Percentiles rank a stretch among this genome's conserved stretches.
Evolutionary conservation across 2,888 invertebrate species (phyloP).

Genomic region (Nephrotoma appendiculata): DNA sequence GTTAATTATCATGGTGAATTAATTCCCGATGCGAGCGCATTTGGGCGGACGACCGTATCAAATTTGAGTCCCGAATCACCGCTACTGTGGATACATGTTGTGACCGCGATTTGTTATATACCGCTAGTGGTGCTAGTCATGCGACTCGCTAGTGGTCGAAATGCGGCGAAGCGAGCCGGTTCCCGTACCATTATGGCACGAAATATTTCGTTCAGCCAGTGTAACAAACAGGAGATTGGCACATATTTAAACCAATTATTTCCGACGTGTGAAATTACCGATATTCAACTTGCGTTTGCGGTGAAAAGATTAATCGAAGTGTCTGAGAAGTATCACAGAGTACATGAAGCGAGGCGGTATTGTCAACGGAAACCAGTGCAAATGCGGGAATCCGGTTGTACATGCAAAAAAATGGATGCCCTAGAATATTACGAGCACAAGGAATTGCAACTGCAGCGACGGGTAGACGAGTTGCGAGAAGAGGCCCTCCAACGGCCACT

Average conservation of each 20-base stretch:
- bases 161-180: constrained; percentile 53
- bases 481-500: constrained; percentile 67
- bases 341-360: constrained; percentile 62
- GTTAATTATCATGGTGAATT: constrained; percentile 74
- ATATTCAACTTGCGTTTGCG: constrained; percentile 79
- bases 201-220: constrained; percentile 67
- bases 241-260: constrained; percentile 70
- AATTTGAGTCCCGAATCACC: constrained; percentile 66
- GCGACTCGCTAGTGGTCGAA: constrained; percentile 66
- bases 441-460: constrained; percentile 57
- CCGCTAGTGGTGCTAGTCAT: constrained; percentile 74
- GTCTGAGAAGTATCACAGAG: constrained; percentile 58
- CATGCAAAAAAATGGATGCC: constrained; percentile 67
- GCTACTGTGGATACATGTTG: constrained; percentile 80
- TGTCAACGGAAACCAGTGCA: constrained; percentile 62
- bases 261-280: constrained; percentile 70
- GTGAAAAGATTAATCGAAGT: constrained; percentile 63
- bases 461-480: constrained; percentile 63
- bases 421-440: constrained; percentile 69
- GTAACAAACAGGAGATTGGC: constrained; percentile 51
- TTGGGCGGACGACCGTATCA: constrained; percentile 80
- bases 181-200: constrained; percentile 80
- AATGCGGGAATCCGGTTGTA: constrained; percentile 62
- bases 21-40: constrained; percentile 58
- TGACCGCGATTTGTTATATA: constrained; percentile 67